These are phyloP conservation scores for Acanthacorydalis orientalis DNA, from an alignment of 2,888 invertebrate species.

Conservation along the genomic window DNA sequence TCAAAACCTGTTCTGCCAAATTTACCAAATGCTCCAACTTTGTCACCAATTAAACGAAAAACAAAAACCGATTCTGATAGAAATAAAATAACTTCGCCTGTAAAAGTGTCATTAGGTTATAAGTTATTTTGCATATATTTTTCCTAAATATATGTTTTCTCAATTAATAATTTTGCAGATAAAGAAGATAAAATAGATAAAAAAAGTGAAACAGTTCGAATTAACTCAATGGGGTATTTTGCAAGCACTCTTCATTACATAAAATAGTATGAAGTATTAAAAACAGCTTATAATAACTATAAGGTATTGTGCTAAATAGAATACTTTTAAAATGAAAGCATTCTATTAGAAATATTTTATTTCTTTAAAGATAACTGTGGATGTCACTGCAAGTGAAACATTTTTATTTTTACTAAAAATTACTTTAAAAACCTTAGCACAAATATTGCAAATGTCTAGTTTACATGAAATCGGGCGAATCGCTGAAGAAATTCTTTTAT, in stretches of 20 bases:
- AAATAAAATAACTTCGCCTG: slow-evolving; percentile 12
- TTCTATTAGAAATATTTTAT: neutral
- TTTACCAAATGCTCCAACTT: slow-evolving; percentile 23
- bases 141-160: too few species aligned
- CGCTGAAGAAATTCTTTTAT: slow-evolving; percentile 65
- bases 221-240: slow-evolving; percentile 41
- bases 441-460: slow-evolving; percentile 51
- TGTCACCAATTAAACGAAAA: slow-evolving; percentile 28
- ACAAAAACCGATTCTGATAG: slow-evolving; percentile 24
- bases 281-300: slow-evolving; percentile 72
- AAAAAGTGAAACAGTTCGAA: slow-evolving; percentile 15
- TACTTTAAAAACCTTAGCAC: slow-evolving; percentile 45
- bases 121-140: too few species aligned
- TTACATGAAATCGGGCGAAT: slow-evolving; percentile 52
- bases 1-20: slow-evolving; percentile 39
- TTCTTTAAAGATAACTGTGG: slow-evolving; percentile 51
- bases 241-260: slow-evolving; percentile 61
- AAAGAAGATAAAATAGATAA: slow-evolving; percentile 21
- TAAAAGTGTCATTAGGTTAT: too few species aligned
- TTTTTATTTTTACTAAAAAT: slow-evolving; percentile 50
- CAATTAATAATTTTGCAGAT: slow-evolving; percentile 14
- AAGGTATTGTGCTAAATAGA: slow-evolving; percentile 44
- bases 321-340: neutral
- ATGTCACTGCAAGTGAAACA: slow-evolving; percentile 56
- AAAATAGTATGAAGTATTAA: slow-evolving; percentile 66